These are phyloP conservation scores for Artibeus jamaicensis DNA, from an alignment of 2,797 vertebrate species.

Conservation along the genomic window DNA sequence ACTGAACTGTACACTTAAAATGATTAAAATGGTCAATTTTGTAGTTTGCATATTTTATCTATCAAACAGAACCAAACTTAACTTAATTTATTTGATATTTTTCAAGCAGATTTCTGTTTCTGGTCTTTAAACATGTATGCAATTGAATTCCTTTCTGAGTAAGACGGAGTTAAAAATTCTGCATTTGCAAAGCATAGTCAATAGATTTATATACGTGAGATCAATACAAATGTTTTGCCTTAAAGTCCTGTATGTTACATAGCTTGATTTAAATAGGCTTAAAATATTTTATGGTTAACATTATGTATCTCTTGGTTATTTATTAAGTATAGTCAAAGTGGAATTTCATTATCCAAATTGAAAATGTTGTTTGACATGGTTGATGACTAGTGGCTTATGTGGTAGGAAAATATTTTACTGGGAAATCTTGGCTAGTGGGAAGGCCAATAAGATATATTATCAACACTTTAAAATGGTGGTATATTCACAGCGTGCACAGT, in stretches of 20 bases:
- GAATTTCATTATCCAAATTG: constrained; percentile 77
- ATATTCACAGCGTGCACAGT: constrained; percentile 56
- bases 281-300: neutral
- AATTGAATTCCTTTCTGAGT: constrained; percentile 67
- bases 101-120: neutral
- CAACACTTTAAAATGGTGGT: constrained; percentile 69
- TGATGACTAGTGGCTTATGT: constrained; percentile 77
- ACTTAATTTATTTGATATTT: neutral
- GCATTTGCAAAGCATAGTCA: constrained; percentile 73
- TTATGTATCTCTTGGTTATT: constrained; percentile 78
- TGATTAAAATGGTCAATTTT: neutral
- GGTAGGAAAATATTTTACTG: constrained; percentile 83
- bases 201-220: constrained; percentile 64
- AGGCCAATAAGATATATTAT: constrained; percentile 71
- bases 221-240: neutral
- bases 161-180: constrained; percentile 72
- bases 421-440: constrained; percentile 73
- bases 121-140: constrained; percentile 8
- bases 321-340: constrained; percentile 75
- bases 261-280: constrained; percentile 16
- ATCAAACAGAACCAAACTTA: neutral
- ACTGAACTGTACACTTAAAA: neutral
- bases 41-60: neutral
- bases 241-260: neutral
- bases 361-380: constrained; percentile 76